A percentile compares a stretch with the other conserved stretches of the same genome.
Evolutionary conservation across 2,113 vertebrate genomes (phyloP).

Genomic region (Melanerpes aurifrons): DNA sequence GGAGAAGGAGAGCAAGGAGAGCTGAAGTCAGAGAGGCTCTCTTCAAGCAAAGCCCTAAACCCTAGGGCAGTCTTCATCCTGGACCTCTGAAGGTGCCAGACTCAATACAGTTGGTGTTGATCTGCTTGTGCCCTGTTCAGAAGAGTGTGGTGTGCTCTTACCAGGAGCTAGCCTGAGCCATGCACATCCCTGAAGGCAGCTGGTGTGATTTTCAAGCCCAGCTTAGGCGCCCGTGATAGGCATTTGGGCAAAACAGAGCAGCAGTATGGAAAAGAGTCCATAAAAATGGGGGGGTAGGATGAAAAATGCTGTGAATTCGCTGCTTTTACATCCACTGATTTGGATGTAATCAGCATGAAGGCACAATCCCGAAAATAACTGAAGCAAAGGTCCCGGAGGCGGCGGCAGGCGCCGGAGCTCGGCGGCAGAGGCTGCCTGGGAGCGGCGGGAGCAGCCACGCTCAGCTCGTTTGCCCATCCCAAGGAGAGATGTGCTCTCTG

Average conservation of each 20-base stretch:
- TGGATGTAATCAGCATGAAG: background rate
- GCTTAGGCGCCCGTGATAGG: background rate
- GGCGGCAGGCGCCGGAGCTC: background rate
- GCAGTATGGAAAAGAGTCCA: slow-evolving; percentile 43
- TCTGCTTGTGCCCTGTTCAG: background rate
- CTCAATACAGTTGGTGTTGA: background rate
- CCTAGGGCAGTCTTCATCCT: background rate
- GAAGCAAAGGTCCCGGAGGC: background rate
- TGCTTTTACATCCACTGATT: slow-evolving; percentile 27
- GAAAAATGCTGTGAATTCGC: slow-evolving; percentile 44
- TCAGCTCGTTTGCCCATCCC: background rate
- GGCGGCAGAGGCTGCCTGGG: slow-evolving; percentile 38
- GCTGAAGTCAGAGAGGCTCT: background rate
- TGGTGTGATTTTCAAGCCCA: slow-evolving; percentile 3
- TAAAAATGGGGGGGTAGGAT: background rate
- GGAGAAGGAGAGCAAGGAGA: background rate
- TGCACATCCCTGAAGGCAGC: background rate
- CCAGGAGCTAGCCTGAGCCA: background rate
- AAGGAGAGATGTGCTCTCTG: background rate
- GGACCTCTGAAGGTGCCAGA: background rate
- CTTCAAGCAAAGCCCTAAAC: background rate
- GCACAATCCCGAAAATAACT: slow-evolving; percentile 32
- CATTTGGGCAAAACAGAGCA: slow-evolving; percentile 11
- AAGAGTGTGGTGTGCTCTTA: background rate
- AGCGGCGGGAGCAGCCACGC: background rate